Conservation (phyloP, 2,113 vertebrate genomes). For the Scytalopus superciliaris region DNA sequence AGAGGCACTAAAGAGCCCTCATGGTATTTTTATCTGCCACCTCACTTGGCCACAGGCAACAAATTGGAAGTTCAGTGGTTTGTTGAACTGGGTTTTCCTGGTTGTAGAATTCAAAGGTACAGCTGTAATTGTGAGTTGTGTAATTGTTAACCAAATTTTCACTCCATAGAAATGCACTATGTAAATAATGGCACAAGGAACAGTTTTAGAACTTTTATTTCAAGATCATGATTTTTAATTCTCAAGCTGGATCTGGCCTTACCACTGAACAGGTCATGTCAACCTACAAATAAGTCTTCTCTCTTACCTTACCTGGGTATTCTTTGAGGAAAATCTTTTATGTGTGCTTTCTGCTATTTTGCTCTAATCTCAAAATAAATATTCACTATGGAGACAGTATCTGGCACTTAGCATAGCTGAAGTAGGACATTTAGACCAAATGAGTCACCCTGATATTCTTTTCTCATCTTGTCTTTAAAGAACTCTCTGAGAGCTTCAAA, state of each 20-base stretch:
- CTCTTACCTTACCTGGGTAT: background rate
- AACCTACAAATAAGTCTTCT: background rate
- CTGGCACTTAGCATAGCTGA: slow-evolving; percentile 16
- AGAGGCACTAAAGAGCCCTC: background rate
- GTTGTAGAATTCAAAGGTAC: background rate
- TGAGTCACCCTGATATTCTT: background rate
- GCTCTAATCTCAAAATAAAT: background rate
- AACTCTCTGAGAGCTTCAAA: background rate
- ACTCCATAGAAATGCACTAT: background rate
- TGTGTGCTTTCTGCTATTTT: background rate
- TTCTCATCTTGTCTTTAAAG: slow-evolving; percentile 1
- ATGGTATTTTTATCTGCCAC: background rate
- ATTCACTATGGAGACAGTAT: background rate
- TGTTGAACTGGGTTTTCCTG: background rate
- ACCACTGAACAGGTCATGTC: background rate
- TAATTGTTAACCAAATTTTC: background rate
- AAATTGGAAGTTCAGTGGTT: background rate
- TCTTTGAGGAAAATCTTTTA: background rate
- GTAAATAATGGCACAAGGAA: background rate
- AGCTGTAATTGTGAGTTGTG: background rate
- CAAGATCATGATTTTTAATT: background rate
- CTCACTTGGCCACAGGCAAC: background rate
- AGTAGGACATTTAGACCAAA: slow-evolving; percentile 18
- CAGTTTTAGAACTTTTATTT: background rate
- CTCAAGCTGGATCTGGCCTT: background rate